Evolutionary conservation across 2,113 vertebrate genomes (phyloP).

Genomic region (Pycnonotus jocosus): DNA sequence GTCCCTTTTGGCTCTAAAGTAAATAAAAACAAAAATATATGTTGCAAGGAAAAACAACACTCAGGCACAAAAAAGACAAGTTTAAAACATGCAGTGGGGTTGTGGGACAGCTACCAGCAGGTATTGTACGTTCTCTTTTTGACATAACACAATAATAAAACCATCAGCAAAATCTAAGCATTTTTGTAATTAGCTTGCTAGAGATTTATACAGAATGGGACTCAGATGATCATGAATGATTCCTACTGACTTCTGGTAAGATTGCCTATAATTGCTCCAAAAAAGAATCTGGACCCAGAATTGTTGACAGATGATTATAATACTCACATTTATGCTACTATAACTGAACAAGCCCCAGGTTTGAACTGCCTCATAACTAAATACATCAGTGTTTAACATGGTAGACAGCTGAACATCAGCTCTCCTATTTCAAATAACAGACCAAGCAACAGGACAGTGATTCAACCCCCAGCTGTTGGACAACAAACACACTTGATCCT

Average conservation of each 20-base stretch:
- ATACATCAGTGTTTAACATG: not conserved
- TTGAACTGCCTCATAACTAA: conserved; percentile 25
- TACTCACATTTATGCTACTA: not conserved
- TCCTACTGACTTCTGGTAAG: not conserved
- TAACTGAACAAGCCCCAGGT: not conserved
- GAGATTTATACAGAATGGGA: conserved; percentile 30
- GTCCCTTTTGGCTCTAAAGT: not conserved
- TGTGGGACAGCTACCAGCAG: not conserved
- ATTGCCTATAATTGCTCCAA: not conserved
- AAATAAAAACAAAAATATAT: not conserved
- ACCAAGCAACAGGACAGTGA: conserved; percentile 38
- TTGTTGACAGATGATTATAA: not conserved
- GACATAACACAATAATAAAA: not conserved
- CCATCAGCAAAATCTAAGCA: not conserved
- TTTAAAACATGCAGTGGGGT: not conserved
- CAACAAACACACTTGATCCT: conserved; percentile 26
- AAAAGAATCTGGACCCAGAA: not conserved
- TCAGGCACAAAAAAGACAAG: not conserved
- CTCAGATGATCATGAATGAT: not conserved
- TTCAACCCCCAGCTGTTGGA: conserved; percentile 27
- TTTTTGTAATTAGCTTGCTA: not conserved
- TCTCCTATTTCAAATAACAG: conserved; percentile 51
- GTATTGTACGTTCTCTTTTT: not conserved
- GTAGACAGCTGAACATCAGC: conserved; percentile 20
- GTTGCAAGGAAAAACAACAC: not conserved